A percentile compares a stretch with the other conserved stretches of the same genome.
These are phyloP conservation scores for Crotophaga sulcirostris DNA, from an alignment of 2,113 vertebrate genomes.

Conservation along the genomic window DNA sequence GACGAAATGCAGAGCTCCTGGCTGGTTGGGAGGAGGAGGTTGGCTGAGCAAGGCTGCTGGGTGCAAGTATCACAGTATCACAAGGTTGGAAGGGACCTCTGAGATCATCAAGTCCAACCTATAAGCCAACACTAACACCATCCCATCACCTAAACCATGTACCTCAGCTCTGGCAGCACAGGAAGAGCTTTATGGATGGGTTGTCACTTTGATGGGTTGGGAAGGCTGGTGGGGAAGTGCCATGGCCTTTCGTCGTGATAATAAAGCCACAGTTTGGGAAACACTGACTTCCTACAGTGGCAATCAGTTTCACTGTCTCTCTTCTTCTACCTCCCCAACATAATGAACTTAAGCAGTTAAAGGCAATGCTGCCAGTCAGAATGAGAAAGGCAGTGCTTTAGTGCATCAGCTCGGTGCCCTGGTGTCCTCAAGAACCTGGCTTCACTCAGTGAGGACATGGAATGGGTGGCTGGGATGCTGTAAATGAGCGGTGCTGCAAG, in stretches of 20 bases:
- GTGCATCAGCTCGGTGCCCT: neutral
- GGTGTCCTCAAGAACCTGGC: neutral
- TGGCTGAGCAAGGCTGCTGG: neutral
- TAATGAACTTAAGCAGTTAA: neutral
- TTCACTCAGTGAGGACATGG: rapidly evolving
- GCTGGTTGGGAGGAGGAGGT: neutral
- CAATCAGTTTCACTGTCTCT: neutral
- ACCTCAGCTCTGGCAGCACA: neutral
- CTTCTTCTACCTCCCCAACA: neutral
- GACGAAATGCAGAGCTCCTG: neutral
- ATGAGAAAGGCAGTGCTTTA: neutral
- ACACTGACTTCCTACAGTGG: neutral
- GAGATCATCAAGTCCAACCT: too few relatives aligned
- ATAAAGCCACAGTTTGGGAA: neutral
- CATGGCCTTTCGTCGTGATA: neutral
- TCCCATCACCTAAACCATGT: too few relatives aligned
- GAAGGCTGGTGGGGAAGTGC: neutral
- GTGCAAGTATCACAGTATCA: too few relatives aligned
- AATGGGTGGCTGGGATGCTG: neutral
- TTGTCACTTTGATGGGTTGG: neutral
- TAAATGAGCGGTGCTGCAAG: rapidly evolving
- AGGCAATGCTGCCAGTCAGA: neutral
- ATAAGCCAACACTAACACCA: too few relatives aligned
- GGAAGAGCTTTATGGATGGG: neutral
- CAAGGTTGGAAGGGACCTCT: too few relatives aligned